phyloP scores from a whole-genome alignment of 2,888 invertebrate species.

The Exocentrus adspersus region DNA sequence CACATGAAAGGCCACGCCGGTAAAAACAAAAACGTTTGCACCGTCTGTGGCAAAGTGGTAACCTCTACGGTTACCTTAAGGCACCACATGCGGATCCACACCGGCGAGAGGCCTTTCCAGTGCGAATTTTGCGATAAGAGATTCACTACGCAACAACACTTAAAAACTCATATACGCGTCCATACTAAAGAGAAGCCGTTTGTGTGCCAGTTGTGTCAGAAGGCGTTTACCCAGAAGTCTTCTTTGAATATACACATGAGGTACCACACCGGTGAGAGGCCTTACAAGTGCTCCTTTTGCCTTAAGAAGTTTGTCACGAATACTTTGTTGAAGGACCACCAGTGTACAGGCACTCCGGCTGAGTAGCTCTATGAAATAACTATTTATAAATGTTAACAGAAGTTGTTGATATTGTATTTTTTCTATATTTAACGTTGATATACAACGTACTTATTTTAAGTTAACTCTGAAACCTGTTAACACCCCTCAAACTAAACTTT shows the following conservation, averaged over 20 bases:
- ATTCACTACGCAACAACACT: slow-evolving; percentile 24
- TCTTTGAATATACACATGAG: slow-evolving; percentile 52
- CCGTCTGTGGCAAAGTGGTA: slow-evolving; percentile 55
- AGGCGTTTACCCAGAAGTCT: slow-evolving; percentile 66
- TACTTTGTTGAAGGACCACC: slow-evolving; percentile 50
- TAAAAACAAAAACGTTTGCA: slow-evolving; percentile 47
- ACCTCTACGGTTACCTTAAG: slow-evolving; percentile 33
- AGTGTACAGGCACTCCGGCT: slow-evolving; percentile 25
- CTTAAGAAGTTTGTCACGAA: slow-evolving; percentile 44
- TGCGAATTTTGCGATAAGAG: slow-evolving; percentile 38
- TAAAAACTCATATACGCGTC: slow-evolving; percentile 59
- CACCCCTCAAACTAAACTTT: too few species aligned
- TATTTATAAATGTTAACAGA: too few species aligned
- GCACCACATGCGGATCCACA: slow-evolving; percentile 35
- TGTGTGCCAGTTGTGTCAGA: slow-evolving; percentile 58
- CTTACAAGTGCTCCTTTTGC: slow-evolving; percentile 41
- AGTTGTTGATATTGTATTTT: too few species aligned
- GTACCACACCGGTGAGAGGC: slow-evolving; percentile 29
- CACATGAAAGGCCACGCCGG: slow-evolving; percentile 40
- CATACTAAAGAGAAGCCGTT: slow-evolving; percentile 65
- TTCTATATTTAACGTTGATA: too few species aligned
- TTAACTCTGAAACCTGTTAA: too few species aligned
- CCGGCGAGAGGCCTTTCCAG: slow-evolving; percentile 36
- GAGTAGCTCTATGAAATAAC: background rate
- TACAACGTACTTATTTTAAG: too few species aligned